A percentile compares a stretch with the other conserved stretches of the same genome.
Evolutionary conservation across 2,113 vertebrate species (phyloP).

Genomic region (Xiphophorus couchianus): DNA sequence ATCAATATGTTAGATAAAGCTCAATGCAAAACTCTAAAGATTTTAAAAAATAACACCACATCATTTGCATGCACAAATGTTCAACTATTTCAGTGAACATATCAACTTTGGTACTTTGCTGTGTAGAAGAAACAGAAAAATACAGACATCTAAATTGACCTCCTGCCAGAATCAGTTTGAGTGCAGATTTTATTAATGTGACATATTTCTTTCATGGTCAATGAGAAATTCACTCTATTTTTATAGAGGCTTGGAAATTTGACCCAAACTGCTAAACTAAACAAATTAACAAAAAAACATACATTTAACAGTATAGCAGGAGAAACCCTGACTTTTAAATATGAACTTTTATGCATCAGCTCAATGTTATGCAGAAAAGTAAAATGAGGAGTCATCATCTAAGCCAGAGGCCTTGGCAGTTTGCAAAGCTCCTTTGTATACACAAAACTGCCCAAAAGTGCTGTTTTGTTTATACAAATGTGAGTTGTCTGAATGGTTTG

Average conservation of each 20-base stretch:
- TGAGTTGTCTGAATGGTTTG: slow-evolving; percentile 51
- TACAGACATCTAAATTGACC: too few species aligned
- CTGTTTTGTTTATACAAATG: slow-evolving; percentile 15
- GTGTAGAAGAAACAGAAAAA: too few species aligned
- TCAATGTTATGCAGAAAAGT: slow-evolving; percentile 19
- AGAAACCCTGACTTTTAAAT: slow-evolving; percentile 20
- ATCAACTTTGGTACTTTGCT: too few species aligned
- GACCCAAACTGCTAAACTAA: not conserved
- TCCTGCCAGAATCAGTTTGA: too few species aligned
- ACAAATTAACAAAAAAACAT: too few species aligned
- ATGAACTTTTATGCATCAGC: slow-evolving; percentile 1
- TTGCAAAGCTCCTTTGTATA: slow-evolving; percentile 43
- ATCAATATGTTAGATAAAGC: too few species aligned
- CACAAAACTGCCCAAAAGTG: slow-evolving; percentile 6
- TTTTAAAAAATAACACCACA: too few species aligned
- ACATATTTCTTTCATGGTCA: too few species aligned
- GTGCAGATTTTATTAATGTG: not conserved
- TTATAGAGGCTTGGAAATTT: not conserved
- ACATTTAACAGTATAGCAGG: not conserved
- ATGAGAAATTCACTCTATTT: not conserved
- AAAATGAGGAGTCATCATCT: slow-evolving; percentile 43
- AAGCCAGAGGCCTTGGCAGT: slow-evolving; percentile 62
- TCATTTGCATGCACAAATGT: not conserved
- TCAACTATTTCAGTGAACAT: not conserved
- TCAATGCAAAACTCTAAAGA: not conserved